phyloP scores from a whole-genome alignment of 1,140 invertebrate species.

The Homarus americanus region DNA sequence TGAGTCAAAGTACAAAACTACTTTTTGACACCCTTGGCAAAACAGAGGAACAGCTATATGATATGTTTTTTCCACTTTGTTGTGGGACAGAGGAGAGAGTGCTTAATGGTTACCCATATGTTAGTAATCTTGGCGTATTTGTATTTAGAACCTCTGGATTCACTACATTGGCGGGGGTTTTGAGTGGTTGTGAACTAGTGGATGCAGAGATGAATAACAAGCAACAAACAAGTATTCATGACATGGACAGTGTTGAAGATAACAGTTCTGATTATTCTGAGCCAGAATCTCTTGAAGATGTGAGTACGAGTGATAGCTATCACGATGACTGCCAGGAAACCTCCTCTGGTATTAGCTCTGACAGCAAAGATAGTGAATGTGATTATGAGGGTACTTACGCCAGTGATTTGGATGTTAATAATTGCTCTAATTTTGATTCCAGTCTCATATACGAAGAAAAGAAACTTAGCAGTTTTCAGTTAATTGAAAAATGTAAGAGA shows the following conservation, averaged over 20 bases:
- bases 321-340: conserved; percentile 53
- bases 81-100: conserved; percentile 42
- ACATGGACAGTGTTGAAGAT: conserved; percentile 40
- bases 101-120: conserved; percentile 64
- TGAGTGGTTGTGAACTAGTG: conserved; percentile 30
- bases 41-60: conserved; percentile 53
- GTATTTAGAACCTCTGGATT: conserved; percentile 49
- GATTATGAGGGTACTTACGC: neutral
- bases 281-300: conserved; percentile 56
- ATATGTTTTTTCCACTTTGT: conserved; percentile 42
- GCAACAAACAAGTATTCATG: neutral
- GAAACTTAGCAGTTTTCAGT: neutral
- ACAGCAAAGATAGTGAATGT: conserved; percentile 63
- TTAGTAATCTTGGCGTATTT: conserved; percentile 35
- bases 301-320: conserved; percentile 31
- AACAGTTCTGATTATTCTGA: conserved; percentile 60
- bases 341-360: conserved; percentile 53
- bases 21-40: conserved; percentile 53
- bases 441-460: neutral
- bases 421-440: neutral
- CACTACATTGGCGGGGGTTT: conserved; percentile 48
- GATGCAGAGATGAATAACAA: conserved; percentile 13
- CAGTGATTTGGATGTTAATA: conserved; percentile 9
- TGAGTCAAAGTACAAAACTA: conserved; percentile 31
- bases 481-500: conserved; percentile 54